A percentile compares a stretch with the other conserved stretches of the same genome.
Evolutionary conservation across 2,888 invertebrate genomes (phyloP).

Genomic region (Pelosia muscerda): DNA sequence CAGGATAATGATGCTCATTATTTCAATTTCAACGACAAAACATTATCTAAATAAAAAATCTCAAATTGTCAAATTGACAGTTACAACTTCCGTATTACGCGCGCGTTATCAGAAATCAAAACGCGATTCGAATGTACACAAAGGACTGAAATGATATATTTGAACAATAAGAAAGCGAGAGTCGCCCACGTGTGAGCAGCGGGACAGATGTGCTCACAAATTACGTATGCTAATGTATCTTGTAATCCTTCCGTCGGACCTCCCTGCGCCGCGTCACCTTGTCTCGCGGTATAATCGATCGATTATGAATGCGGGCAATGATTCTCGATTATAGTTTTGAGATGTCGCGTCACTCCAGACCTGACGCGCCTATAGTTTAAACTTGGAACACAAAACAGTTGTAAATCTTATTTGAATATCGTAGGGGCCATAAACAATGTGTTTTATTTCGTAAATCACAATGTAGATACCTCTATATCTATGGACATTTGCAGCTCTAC

Average conservation of each 20-base stretch:
- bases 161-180: conserved; percentile 76
- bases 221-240: conserved; percentile 83
- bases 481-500: background rate
- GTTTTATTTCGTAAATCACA: conserved; percentile 37
- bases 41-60: conserved; percentile 61
- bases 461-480: too few relatives aligned
- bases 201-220: conserved; percentile 78
- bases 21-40: conserved; percentile 61
- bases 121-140: conserved; percentile 62
- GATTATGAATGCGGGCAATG: conserved; percentile 71
- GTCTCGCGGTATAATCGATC: conserved; percentile 73
- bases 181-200: conserved; percentile 70
- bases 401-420: conserved; percentile 37
- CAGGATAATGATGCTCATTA: conserved; percentile 43
- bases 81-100: conserved; percentile 68
- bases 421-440: conserved; percentile 30
- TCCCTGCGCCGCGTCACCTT: conserved; percentile 69
- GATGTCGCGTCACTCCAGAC: conserved; percentile 57
- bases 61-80: conserved; percentile 58
- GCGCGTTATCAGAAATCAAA: conserved; percentile 63
- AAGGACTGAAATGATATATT: conserved; percentile 72
- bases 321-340: conserved; percentile 55
- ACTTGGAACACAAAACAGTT: conserved; percentile 30
- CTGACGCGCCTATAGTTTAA: conserved; percentile 42
- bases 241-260: conserved; percentile 84